Base-by-base conservation (phyloP, 2,113 vertebrate species). In the Platichthys flesus region DNA sequence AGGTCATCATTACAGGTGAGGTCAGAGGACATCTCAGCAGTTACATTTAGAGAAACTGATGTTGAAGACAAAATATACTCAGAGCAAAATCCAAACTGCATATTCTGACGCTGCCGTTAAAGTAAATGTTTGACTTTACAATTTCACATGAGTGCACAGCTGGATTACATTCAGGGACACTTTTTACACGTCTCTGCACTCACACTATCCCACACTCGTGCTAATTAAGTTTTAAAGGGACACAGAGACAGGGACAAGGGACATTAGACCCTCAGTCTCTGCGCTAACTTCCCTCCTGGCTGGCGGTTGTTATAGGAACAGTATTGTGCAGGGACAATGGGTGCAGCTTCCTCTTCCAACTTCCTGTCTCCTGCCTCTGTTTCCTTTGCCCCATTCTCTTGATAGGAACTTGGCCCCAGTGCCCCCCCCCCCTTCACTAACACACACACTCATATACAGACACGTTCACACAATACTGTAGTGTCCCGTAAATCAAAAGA, bases 1-100 rank as follows among this genome's bases (percentile, higher is more conserved):
- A 98, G 89, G 97, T 98, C 69, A 98, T 99, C 93, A 99, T 99
- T 80, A 98, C 98, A 91, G 97, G 98, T 98, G 1, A 91, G 75
- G 2, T 63, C 37, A 26, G n/a, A 20, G 10, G 10, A 58, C 37
- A 54, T 52, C 7, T 28, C 62, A 52, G 24, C 9, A 20, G 2
- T 31, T 35, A 24, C 20, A 28, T 3, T 15, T 54, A 24, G 40
- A 24, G 28, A 52, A 28, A 37, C 9, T 12, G 57, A 9, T 4
- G 3, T 37, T 24, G 1, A 54, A 5, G 31, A 42, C n/a, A 3
- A 20, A 71, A 21, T 35, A 40, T 21, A 14, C 5, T 52, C 4
- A 13, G 23, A 60, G 13, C 58, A 61, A 54, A 31, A n/a, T n/a
- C 45, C 7, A 23, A 37, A 52, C 16, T 26, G 9, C 49, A 64